Evolutionary conservation across 2,797 vertebrate species (phyloP).

Genomic region (Myripristis murdjan): DNA sequence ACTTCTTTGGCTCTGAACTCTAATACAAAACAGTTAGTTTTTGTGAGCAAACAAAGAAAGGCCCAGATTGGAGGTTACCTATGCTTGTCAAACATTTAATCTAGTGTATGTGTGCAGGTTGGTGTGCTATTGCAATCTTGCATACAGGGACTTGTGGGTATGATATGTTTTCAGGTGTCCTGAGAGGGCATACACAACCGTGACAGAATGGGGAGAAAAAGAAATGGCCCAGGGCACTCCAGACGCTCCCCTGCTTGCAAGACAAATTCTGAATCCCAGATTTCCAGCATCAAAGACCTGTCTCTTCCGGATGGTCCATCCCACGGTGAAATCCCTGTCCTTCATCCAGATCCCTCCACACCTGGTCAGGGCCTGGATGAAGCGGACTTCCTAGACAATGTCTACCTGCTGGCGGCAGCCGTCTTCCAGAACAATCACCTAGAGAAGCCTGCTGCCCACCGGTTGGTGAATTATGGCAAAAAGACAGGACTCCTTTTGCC

Average conservation of each 20-base stretch:
- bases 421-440: conserved; percentile 88
- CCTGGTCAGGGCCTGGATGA: conserved; percentile 24
- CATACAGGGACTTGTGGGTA: background rate
- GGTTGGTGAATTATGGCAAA: conserved; percentile 84
- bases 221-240: background rate
- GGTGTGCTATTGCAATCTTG: background rate
- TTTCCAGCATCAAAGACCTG: conserved; percentile 55
- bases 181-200: conserved; percentile 13
- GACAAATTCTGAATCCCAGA: conserved; percentile 36
- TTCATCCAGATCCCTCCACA: conserved; percentile 48
- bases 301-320: conserved; percentile 41
- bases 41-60: background rate
- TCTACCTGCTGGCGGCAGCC: conserved; percentile 89
- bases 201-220: conserved; percentile 71
- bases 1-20: no score
- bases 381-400: conserved; percentile 78
- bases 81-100: background rate
- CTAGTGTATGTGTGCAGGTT: background rate
- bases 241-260: conserved; percentile 30
- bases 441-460: conserved; percentile 80
- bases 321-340: conserved; percentile 19
- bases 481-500: conserved; percentile 52
- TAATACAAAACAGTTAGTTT: no score
- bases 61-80: background rate
- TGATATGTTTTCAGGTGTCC: conserved; percentile 39